Evolutionary conservation across 2,113 vertebrate species (phyloP).

Genomic region (Scortum barcoo): DNA sequence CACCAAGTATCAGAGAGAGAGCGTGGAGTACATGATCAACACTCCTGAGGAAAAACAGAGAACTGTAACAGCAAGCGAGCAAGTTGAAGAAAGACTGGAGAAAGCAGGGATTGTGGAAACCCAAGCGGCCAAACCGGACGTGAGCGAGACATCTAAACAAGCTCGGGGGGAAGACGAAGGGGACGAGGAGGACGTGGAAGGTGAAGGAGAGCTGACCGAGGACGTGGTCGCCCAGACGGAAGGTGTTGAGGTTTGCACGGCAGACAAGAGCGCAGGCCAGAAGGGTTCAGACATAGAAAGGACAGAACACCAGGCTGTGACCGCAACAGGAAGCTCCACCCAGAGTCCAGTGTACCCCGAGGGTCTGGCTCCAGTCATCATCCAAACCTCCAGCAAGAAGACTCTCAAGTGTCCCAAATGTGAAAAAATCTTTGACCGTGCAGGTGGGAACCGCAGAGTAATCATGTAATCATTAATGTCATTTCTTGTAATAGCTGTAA

Average conservation of each 20-base stretch:
- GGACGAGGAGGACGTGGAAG: conserved; percentile 81
- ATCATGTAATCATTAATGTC: no score
- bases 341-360: conserved; percentile 84
- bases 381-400: conserved; percentile 91
- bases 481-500: background rate
- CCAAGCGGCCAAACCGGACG: background rate
- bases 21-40: conserved; percentile 69
- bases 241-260: conserved; percentile 63
- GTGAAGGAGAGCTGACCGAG: conserved; percentile 72
- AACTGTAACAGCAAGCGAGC: conserved; percentile 1
- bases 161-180: conserved; percentile 74
- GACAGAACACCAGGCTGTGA: conserved; percentile 73
- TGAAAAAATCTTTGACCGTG: conserved; percentile 96
- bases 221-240: background rate
- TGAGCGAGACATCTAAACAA: conserved; percentile 68
- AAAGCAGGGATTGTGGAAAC: conserved; percentile 11
- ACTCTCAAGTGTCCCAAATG: conserved; percentile 95
- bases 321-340: conserved; percentile 71
- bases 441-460: conserved; percentile 86
- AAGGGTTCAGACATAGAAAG: conserved; percentile 79
- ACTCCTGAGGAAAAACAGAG: conserved; percentile 20
- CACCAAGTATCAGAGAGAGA: conserved; percentile 85
- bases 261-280: conserved; percentile 68
- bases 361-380: conserved; percentile 90
- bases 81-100: conserved; percentile 23